These are phyloP conservation scores for Aleiodes testaceus DNA, from an alignment of 2,888 invertebrate species.

Conservation along the genomic window DNA sequence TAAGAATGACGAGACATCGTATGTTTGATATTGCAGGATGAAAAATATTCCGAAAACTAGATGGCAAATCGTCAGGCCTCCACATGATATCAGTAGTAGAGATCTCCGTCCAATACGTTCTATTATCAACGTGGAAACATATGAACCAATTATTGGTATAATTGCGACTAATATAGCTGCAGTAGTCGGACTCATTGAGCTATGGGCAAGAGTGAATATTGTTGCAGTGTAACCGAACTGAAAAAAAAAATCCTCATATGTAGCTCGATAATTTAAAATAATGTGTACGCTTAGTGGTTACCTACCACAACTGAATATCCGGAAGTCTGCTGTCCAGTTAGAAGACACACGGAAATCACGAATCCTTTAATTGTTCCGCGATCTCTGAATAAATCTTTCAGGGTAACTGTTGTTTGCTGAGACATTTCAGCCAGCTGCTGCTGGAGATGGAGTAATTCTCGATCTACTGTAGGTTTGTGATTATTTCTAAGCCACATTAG, in stretches of 20 bases:
- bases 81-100: slow-evolving; percentile 73
- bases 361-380: slow-evolving; percentile 68
- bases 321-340: slow-evolving; percentile 72
- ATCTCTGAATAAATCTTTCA: slow-evolving; percentile 68
- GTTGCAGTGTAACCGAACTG: slow-evolving; percentile 74
- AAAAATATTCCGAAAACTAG: slow-evolving; percentile 62
- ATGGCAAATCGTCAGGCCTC: slow-evolving; percentile 66
- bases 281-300: neutral
- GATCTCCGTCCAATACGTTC: slow-evolving; percentile 78
- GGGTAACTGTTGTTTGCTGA: slow-evolving; percentile 48
- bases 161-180: slow-evolving; percentile 78
- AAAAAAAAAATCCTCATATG: neutral
- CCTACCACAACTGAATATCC: slow-evolving; percentile 73
- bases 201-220: slow-evolving; percentile 76
- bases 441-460: slow-evolving; percentile 61
- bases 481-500: slow-evolving; percentile 63
- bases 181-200: slow-evolving; percentile 73
- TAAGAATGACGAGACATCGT: slow-evolving; percentile 65
- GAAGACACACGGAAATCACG: slow-evolving; percentile 67
- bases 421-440: slow-evolving; percentile 55
- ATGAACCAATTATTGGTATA: slow-evolving; percentile 75
- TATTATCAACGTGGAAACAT: slow-evolving; percentile 73
- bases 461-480: slow-evolving; percentile 58
- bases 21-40: slow-evolving; percentile 20
- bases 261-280: neutral